phyloP scores from a whole-genome alignment of 2,113 vertebrate genomes.

The Macroglossus sobrinus region DNA sequence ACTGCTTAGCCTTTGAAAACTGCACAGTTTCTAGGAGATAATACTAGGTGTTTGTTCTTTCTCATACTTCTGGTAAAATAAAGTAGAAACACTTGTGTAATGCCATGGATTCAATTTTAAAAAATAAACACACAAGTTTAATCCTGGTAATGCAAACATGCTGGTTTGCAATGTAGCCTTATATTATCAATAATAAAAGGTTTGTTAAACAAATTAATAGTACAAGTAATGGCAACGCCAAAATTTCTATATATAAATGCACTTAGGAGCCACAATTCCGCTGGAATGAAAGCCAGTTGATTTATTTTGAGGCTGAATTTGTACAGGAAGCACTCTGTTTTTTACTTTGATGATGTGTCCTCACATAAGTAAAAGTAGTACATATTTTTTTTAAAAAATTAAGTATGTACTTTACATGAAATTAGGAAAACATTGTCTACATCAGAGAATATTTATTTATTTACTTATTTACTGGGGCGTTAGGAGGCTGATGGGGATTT shows the following conservation, averaged over 20 bases:
- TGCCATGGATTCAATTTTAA: not conserved
- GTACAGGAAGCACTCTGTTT: not conserved
- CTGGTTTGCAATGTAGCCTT: not conserved
- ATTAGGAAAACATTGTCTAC: not conserved
- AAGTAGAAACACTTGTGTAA: not conserved
- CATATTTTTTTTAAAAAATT: not conserved
- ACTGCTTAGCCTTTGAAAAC: not conserved
- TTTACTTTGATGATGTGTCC: not conserved
- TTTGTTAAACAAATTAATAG: slow-evolving; percentile 27
- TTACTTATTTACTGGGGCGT: not conserved
- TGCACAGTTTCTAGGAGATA: not conserved
- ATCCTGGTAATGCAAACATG: not conserved
- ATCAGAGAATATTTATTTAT: not conserved
- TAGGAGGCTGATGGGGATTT: not conserved
- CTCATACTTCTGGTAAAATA: not conserved
- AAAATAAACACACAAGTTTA: not conserved
- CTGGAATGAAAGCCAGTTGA: not conserved
- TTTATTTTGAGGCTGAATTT: not conserved
- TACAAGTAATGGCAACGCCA: not conserved
- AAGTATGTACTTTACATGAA: not conserved
- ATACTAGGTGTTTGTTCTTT: not conserved
- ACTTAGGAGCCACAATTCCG: not conserved
- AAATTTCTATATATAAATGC: not conserved
- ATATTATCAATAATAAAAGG: slow-evolving; percentile 17
- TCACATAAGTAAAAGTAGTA: not conserved